phyloP scores from a whole-genome alignment of 1,140 invertebrate species.

The Medauroidea extradentata region DNA sequence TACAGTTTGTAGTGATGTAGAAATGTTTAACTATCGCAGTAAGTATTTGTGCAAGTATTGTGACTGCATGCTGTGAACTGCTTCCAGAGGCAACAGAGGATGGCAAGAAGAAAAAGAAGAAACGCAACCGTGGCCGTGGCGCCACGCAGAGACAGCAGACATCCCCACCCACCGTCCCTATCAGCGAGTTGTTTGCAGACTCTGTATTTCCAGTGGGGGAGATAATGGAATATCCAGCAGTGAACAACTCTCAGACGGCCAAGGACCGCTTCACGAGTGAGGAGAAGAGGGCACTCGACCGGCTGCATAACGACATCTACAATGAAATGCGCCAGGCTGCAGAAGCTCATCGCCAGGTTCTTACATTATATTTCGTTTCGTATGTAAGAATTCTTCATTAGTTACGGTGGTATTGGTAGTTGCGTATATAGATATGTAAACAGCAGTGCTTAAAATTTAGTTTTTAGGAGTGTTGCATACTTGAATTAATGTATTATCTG shows the following conservation, averaged over 20 bases:
- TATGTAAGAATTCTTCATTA: no score
- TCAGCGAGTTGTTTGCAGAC: constrained; percentile 79
- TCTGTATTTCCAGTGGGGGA: constrained; percentile 75
- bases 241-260: constrained; percentile 74
- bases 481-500: no score
- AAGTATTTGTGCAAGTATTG: not conserved
- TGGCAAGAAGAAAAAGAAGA: constrained; percentile 59
- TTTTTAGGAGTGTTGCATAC: no score
- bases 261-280: constrained; percentile 84
- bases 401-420: no score
- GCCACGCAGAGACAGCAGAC: constrained; percentile 59
- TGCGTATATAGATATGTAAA: no score
- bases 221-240: constrained; percentile 69
- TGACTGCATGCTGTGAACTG: not conserved
- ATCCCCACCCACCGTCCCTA: constrained; percentile 80
- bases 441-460: no score
- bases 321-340: constrained; percentile 93
- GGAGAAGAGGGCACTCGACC: constrained; percentile 81
- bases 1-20: not conserved
- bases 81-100: constrained; percentile 40
- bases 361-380: no score
- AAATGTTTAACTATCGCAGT: not conserved
- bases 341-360: constrained; percentile 91
- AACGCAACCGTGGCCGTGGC: constrained; percentile 43
- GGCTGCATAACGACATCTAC: constrained; percentile 84